A percentile compares a stretch with the other conserved stretches of the same genome.
Conservation (phyloP, 2,888 invertebrate genomes). For the Bugulina stolonifera region DNA sequence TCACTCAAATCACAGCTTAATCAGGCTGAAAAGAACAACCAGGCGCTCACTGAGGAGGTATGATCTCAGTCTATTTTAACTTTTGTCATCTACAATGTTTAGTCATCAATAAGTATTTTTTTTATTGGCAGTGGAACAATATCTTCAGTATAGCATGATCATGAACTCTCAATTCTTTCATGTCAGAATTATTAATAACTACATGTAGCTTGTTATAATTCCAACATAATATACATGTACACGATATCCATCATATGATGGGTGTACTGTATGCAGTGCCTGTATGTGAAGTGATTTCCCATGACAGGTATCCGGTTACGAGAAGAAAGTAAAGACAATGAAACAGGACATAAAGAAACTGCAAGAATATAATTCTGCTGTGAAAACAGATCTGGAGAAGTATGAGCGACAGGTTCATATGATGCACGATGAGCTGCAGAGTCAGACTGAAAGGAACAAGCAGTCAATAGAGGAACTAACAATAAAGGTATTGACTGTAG, state of each 20-base stretch:
- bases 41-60: conserved; percentile 46
- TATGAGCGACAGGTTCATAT: conserved; percentile 43
- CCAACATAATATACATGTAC: no score
- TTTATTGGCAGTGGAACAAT: no score
- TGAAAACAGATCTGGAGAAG: conserved; percentile 42
- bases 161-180: no score
- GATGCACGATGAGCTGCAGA: conserved; percentile 41
- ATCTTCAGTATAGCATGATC: no score
- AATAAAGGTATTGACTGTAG: conserved; percentile 27
- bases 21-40: conserved; percentile 43
- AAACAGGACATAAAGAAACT: conserved; percentile 46
- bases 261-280: no score
- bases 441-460: conserved; percentile 42
- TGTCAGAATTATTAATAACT: no score
- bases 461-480: conserved; percentile 44
- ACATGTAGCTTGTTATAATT: no score
- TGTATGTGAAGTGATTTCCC: no score
- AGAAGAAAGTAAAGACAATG: conserved; percentile 44
- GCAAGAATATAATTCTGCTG: conserved; percentile 43
- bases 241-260: no score
- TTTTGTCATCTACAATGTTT: no score
- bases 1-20: conserved; percentile 43
- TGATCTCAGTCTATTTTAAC: no score
- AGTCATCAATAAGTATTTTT: no score
- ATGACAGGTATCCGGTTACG: conserved; percentile 35